Percentiles rank a stretch among this genome's conserved stretches.
Evolutionary conservation across 2,888 invertebrate genomes (phyloP).

Genomic region (Euphydryas editha): DNA sequence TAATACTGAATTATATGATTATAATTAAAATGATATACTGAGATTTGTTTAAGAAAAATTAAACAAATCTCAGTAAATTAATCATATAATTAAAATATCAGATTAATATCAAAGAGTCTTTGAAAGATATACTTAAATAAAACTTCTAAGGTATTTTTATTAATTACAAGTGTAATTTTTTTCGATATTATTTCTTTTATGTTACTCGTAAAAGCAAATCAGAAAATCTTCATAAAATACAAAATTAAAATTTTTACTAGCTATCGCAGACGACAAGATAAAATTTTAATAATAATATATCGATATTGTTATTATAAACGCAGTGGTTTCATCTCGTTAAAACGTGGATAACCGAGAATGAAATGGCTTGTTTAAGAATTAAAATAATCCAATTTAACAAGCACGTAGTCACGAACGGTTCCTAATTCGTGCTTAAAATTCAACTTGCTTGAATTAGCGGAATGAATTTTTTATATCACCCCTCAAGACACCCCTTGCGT

Average conservation of each 20-base stretch:
- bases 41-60: too few species aligned
- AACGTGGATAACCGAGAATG: neutral
- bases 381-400: slow-evolving; percentile 8
- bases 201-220: too few species aligned
- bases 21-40: too few species aligned
- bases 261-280: neutral
- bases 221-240: neutral
- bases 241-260: neutral
- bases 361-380: slow-evolving; percentile 14
- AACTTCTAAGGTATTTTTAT: too few species aligned
- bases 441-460: slow-evolving; percentile 27
- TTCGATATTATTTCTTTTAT: too few species aligned
- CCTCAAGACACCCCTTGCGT: slow-evolving; percentile 15
- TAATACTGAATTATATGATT: too few species aligned
- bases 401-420: slow-evolving; percentile 9
- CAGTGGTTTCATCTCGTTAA: neutral
- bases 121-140: too few species aligned
- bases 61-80: too few species aligned
- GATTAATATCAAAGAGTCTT: too few species aligned
- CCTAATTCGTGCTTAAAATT: slow-evolving; percentile 30
- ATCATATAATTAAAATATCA: too few species aligned
- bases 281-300: neutral
- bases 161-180: too few species aligned
- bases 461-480: slow-evolving; percentile 32
- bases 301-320: too few species aligned